These are phyloP conservation scores for Catharus fuscescens DNA, from an alignment of 2,113 vertebrate genomes.

Conservation along the genomic window DNA sequence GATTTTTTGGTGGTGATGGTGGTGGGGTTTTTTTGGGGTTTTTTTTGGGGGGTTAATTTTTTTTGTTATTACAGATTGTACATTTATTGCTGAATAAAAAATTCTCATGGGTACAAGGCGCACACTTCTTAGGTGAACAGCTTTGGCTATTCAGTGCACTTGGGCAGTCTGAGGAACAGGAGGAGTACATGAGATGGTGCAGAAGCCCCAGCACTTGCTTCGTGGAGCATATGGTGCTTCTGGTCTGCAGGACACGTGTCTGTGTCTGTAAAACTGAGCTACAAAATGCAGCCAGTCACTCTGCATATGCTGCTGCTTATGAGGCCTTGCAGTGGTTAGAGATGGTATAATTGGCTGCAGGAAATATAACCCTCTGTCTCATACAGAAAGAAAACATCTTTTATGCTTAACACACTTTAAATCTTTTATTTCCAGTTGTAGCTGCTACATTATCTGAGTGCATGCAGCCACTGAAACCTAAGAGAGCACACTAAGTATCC, in stretches of 20 bases:
- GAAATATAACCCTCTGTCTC: neutral
- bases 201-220: neutral
- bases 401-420: neutral
- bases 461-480: neutral
- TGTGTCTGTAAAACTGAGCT: neutral
- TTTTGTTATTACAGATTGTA: neutral
- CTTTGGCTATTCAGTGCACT: neutral
- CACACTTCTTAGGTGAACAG: neutral
- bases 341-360: neutral
- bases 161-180: neutral
- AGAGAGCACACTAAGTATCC: neutral
- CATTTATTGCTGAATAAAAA: neutral
- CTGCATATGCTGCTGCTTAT: conserved; percentile 6
- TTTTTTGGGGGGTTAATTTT: too few relatives aligned
- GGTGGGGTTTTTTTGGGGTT: neutral
- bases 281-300: neutral
- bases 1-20: too few relatives aligned
- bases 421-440: neutral
- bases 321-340: neutral
- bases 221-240: conserved; percentile 20
- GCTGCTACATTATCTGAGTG: neutral
- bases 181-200: neutral
- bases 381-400: neutral
- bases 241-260: neutral
- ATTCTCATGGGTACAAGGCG: neutral